Conservation (phyloP, 2,797 vertebrate genomes). For the Lepus oiostolus region DNA sequence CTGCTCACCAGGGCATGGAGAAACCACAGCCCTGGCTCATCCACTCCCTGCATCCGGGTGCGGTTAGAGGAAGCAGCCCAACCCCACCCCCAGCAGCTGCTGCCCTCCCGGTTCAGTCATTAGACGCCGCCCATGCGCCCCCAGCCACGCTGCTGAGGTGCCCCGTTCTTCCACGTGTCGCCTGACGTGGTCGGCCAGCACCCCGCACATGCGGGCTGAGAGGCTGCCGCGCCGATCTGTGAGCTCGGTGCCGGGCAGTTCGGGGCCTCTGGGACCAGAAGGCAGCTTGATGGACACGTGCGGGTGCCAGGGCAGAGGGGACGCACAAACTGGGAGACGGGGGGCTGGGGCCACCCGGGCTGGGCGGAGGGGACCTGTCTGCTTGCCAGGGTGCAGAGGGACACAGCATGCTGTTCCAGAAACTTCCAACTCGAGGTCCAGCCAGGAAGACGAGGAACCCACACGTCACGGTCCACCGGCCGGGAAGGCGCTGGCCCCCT, state of each 20-base stretch:
- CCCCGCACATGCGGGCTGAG: background rate
- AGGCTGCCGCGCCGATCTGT: background rate
- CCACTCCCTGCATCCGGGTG: conserved; percentile 59
- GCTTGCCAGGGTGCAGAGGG: background rate
- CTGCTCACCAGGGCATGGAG: background rate
- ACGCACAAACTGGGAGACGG: background rate
- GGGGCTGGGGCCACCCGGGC: background rate
- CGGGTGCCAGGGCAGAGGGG: background rate
- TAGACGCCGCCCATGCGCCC: conserved; percentile 59
- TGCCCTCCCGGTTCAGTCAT: conserved; percentile 80
- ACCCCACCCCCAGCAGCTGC: conserved; percentile 70
- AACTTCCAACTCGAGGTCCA: background rate
- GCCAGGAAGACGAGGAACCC: background rate
- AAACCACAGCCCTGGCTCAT: background rate
- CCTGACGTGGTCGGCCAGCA: conserved; percentile 49
- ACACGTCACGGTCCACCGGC: background rate
- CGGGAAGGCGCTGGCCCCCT: background rate
- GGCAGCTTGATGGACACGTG: background rate
- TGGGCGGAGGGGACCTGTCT: background rate
- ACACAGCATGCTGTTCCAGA: background rate
- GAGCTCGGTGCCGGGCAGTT: background rate
- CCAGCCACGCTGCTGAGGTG: conserved; percentile 61
- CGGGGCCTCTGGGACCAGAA: background rate
- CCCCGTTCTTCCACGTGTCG: conserved; percentile 74
- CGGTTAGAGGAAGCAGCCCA: conserved; percentile 68